These are phyloP conservation scores for Gonioctena quinquepunctata DNA, from an alignment of 1,140 invertebrate species.

Conservation along the genomic window DNA sequence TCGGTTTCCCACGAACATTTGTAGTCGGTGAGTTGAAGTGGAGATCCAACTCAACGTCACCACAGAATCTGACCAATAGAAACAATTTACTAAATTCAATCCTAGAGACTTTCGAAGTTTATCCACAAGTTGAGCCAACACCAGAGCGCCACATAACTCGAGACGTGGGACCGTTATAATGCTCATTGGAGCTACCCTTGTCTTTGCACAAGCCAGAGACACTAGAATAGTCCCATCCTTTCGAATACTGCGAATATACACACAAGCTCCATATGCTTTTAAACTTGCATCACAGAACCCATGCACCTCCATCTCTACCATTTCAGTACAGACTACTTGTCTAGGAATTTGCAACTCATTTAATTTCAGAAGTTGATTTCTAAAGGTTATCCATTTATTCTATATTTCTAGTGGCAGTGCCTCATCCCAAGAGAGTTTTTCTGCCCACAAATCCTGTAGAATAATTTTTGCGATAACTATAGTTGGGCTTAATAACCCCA, in stretches of 20 bases:
- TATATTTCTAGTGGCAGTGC: slow-evolving; percentile 16
- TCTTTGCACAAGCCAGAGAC: slow-evolving; percentile 49
- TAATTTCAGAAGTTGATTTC: background rate
- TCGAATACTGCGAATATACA: slow-evolving; percentile 35
- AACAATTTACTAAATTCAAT: background rate
- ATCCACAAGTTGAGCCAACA: slow-evolving; percentile 5
- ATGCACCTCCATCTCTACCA: slow-evolving; percentile 35
- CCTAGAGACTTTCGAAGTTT: background rate
- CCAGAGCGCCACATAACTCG: slow-evolving; percentile 19
- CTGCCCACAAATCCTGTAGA: slow-evolving; percentile 46
- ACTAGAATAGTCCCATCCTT: slow-evolving; percentile 1
- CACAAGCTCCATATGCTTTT: slow-evolving; percentile 46
- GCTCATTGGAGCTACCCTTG: slow-evolving; percentile 54
- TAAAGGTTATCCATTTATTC: slow-evolving; percentile 9
- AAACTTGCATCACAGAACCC: slow-evolving; percentile 53
- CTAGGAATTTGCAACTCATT: slow-evolving; percentile 17
- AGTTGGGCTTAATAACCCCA: slow-evolving; percentile 43
- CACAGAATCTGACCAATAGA: slow-evolving; percentile 33
- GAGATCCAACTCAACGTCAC: slow-evolving; percentile 30
- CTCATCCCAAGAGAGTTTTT: slow-evolving; percentile 39
- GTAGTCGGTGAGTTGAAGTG: slow-evolving; percentile 26
- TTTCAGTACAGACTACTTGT: background rate
- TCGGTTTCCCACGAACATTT: slow-evolving; percentile 41
- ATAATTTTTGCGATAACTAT: slow-evolving; percentile 44
- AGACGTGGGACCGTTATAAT: slow-evolving; percentile 24